Percentiles rank a stretch among this genome's conserved stretches.
Conservation (phyloP, 2,113 vertebrate species). For the Willisornis vidua region DNA sequence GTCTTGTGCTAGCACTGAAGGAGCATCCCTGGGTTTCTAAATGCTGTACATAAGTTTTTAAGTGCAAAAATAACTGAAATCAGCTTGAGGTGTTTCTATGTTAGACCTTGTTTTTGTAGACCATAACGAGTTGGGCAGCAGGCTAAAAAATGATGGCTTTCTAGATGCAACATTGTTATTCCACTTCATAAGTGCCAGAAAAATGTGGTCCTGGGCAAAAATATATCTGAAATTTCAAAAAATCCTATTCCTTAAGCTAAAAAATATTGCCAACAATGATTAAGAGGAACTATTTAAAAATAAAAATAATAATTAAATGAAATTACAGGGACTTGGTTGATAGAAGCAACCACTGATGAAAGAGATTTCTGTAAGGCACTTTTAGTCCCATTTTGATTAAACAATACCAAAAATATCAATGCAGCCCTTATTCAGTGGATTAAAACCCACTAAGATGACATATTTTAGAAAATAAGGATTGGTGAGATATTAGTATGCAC, state of each 20-base stretch:
- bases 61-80: neutral
- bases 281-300: neutral
- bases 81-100: neutral
- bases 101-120: neutral
- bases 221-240: neutral
- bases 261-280: neutral
- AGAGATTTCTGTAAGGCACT: neutral
- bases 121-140: neutral
- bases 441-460: neutral
- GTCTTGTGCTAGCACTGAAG: neutral
- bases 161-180: neutral
- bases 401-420: neutral
- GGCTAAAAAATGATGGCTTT: constrained; percentile 7
- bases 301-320: neutral
- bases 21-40: neutral
- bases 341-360: neutral
- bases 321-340: neutral
- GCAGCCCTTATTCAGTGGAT: neutral
- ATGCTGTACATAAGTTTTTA: neutral
- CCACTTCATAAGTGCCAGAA: neutral
- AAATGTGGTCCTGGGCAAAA: neutral
- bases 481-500: neutral
- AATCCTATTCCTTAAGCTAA: neutral
- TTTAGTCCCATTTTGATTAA: neutral
- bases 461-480: neutral